Evolutionary conservation across 2,113 vertebrate species (phyloP), one percentile per base, ranked within the genome.

Genomic region (Calypte anna): DNA sequence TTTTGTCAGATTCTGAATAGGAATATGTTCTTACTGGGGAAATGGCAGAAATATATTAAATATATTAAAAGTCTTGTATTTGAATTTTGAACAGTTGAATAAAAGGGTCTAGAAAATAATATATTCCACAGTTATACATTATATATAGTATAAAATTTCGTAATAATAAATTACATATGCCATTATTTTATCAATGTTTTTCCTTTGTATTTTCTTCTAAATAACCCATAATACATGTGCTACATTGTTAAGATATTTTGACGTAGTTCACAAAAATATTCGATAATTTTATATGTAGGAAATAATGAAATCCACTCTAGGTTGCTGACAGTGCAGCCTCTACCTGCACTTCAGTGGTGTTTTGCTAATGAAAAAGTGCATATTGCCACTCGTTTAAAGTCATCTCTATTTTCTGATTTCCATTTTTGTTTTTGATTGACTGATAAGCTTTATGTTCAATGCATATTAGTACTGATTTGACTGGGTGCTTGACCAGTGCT

Each of bases 31-130:
- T 83, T 89, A 58, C 84, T 87, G 69, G 90, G 55, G 23, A 95
- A 50, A 92, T 91, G 67, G 90, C 74, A 55, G 91, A 96, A 98
- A 96, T 94, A 86, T 22, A 82, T 40, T 40, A 40, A 40, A 40
- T 11, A 40, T 40, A 40, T 87, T 63, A 72, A 80, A 89, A 38
- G 68, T 86, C 10, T 68, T 67, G 2, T 58, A 8, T 66, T 69
- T 14, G 30, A 72, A 64, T 92, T 84, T 82, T 84, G 44, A 82
- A 75, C 88, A 3, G 3, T 28, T 53, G 66, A 4, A 22, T 53
- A 64, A 66, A 51, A 66, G 16, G 4, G 1, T 76, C 20, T 76
- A n/a, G 46, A 80, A 90, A 91, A 27, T 12, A 40, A 5, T 70
- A 6, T 22, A 3, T 14, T 88, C 93, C 70, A 51, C 44, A 72